Base-by-base conservation (phyloP, 2,113 vertebrate species). In the Electrona antarctica region DNA sequence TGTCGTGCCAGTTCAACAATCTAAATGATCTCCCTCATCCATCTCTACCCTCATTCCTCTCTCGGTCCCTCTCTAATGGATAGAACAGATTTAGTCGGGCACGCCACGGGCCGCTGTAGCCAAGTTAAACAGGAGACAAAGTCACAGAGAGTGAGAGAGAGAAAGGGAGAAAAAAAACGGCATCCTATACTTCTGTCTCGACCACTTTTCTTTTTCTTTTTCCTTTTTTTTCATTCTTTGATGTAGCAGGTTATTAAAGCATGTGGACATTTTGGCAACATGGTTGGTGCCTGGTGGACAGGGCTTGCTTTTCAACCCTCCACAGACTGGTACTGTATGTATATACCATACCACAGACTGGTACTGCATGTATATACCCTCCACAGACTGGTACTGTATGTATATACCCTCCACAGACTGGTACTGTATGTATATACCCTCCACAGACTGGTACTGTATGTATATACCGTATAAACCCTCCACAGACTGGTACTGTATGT, bases 91-190 rank as follows among this genome's bases (percentile, higher is more conserved):
- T 50, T 50, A 59, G 69, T 59, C 57, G 83, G 88, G 85, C 84
- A 91, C 62, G 74, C 83, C 69, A 83, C 65, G 60, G 70, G 71
- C 69, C 77, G 60, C 64, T 59, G 4, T 49, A 75, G 86, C 88
- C 90, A 91, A 92, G 71, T 82, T 77, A 92, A 93, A 92, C 80
- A 91, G 73, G 74, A 82, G 83, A 76, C 67, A 87, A 74, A 87
- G 81, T 87, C 83, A 81, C 71, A 41, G 4, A 62, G 88, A 76
- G 69, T 79, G 68, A 64, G 61, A 63, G 51, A 41, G 33, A 41
- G 33, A 41, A 41, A 41, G 33, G 33, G 5, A 33, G 5, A 4
- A 4, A 41, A 83, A 78, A 77, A 62, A 0, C 52, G 67, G 67
- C 76, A 64, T 54, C 64, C 71, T 33, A 28, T 64, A 48, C 59